Base-by-base conservation (phyloP, 37 sponge, comb jelly and placozoan genomes). In the Ianthella basta region DNA sequence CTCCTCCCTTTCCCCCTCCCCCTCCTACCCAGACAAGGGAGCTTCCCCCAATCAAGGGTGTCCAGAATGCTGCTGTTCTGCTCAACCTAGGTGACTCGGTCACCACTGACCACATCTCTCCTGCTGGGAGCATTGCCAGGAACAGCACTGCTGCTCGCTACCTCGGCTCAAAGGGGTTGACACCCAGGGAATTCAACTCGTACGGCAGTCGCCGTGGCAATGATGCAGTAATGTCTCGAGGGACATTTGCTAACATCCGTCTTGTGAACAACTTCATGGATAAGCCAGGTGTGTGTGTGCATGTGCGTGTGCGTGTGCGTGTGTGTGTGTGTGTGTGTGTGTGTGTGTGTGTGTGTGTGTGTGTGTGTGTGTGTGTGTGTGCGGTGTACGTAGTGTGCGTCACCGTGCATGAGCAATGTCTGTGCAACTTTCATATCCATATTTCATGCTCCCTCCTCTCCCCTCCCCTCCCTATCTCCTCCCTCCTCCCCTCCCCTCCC, bases 181-280 rank as follows among this genome's bases (percentile, higher is more conserved):
- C 93, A 13, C 91, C 97, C 27, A 55, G 95, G 20, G 96, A 95
- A 80, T 97, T 97, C 86, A 97, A 97, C 72, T 91, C 94, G 0
- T 97, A 97, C 68, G 97, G 97, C 0, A 65, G 94, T 73, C 91
- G 97, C 44, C 91, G 96, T 79, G 97, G 97, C 0, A 95, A 97
- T 67, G 93, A 95, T 77, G 91, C 78, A 1, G 91, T 97, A 0
- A 97, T 97, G 97, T 89, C 91, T 50, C 38, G 97, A 54, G 97
- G 97, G 4, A 97, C 96, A 24, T 97, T 97, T 89, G 93, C 96
- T 19, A 92, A 97, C 61, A 95, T 92, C n/a, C 78, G 94, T 18
- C 55, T 97, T 14, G 91, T 95, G 10, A 97, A 97, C 78, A 92
- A 90, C 23, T 91, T 97, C 38, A 72, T 92, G 41, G 77, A 63